Evolutionary conservation across 2,797 vertebrate species (phyloP).

Genomic region (Lepidocolaptes lacrymiger): DNA sequence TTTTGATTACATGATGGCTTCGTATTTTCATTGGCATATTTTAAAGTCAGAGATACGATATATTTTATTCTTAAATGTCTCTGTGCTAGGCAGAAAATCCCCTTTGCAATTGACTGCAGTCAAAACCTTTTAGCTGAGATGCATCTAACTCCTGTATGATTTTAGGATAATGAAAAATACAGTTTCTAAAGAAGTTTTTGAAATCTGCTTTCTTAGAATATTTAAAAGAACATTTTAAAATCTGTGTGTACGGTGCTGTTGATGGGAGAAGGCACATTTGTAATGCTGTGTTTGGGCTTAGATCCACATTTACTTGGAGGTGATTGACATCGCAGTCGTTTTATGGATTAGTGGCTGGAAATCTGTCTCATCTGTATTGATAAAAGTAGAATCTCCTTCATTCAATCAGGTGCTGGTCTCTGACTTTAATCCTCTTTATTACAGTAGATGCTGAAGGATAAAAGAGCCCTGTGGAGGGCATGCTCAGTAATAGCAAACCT

Average conservation of each 20-base stretch:
- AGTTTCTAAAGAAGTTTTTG: conserved; percentile 14
- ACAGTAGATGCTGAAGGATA: background rate
- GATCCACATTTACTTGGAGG: background rate
- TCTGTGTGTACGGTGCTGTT: background rate
- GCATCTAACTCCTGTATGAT: background rate
- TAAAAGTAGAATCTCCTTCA: background rate
- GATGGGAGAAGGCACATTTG: accelerated
- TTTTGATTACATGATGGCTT: conserved; percentile 4
- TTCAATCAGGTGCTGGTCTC: background rate
- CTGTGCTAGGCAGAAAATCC: background rate
- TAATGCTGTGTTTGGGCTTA: background rate
- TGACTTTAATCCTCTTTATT: background rate
- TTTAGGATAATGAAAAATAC: background rate
- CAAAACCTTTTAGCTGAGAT: background rate
- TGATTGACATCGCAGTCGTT: background rate
- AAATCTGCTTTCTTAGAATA: background rate
- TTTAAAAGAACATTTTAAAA: background rate
- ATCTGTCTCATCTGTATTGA: background rate
- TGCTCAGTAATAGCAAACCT: conserved; percentile 14
- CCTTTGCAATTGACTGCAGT: background rate
- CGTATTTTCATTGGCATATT: conserved; percentile 1
- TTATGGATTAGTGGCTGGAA: background rate
- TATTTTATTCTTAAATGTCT: conserved; percentile 11
- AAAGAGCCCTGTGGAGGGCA: conserved; percentile 1
- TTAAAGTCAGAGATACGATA: background rate